Base-by-base conservation (phyloP, 2,888 invertebrate genomes). In the Xestia rhomboidea region DNA sequence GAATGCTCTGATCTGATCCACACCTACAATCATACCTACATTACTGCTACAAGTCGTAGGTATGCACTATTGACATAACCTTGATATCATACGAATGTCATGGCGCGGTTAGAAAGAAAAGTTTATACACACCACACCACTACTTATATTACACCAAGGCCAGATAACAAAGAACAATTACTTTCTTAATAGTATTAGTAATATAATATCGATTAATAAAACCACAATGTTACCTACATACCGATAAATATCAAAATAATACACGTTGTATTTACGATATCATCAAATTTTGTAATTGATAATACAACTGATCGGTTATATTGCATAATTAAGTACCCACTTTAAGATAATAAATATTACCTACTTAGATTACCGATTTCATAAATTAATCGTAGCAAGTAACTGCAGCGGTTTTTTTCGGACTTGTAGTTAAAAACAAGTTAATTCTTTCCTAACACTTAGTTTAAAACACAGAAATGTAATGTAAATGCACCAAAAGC, bases 121-220 rank as follows among this genome's bases (percentile, higher is more conserved):
- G 69, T 87, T 77, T 62, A 78, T 86, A 88, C n/a, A n/a, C n/a
- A n/a, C n/a, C n/a, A n/a, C n/a, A n/a, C n/a, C n/a, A n/a, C n/a
- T n/a, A 87, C 85, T 84, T 82, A 68, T 41, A 66, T 64, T 68
- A 77, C 49, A 57, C 15, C 81, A 81, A 88, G 88, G 81, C n/a
- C 51, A 77, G 76, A 44, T 60, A 69, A 44, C 54, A n/a, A 49
- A 49, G 10, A 38, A 46, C 41, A 66, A 68, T 49, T 51, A n/a
- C 11, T 72, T 41, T 24, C 13, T 21, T 54, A 30, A 30, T 73
- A 41, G 30, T 41, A 21, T 49, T n/a, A 57, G 8, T 49, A 15
- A 49, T 38, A 34, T 57, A 18, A 38, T 10, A 76, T 77, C 34
- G 30, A n/a, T 18, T 21, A 27, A 62, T 51, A 68, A 64, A 30